phyloP scores from a whole-genome alignment of 2,888 invertebrate species.

The Oxystoma pomonae region DNA sequence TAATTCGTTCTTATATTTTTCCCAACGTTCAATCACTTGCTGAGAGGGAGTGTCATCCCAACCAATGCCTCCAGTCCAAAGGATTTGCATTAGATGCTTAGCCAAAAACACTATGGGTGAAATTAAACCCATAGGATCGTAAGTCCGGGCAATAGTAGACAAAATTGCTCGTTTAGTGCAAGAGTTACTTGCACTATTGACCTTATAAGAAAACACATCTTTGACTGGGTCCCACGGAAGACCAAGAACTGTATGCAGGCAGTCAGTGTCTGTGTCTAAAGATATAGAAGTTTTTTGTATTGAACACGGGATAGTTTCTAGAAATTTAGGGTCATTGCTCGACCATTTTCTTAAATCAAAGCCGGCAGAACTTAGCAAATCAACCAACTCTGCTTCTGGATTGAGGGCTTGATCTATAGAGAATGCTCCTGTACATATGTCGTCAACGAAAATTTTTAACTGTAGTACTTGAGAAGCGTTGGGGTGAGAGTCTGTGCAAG shows the following conservation, averaged over 20 bases:
- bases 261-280: neutral
- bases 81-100: constrained; percentile 29
- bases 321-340: too few species aligned
- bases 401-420: constrained; percentile 7
- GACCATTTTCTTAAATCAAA: constrained; percentile 14
- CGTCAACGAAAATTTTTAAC: constrained; percentile 10
- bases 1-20: too few species aligned
- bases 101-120: constrained; percentile 23
- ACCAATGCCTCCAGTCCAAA: constrained; percentile 19
- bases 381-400: neutral
- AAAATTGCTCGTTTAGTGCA: constrained; percentile 31
- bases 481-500: constrained; percentile 6
- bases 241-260: constrained; percentile 19
- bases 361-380: too few species aligned
- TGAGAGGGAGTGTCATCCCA: constrained; percentile 20
- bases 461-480: constrained; percentile 8
- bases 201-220: constrained; percentile 18
- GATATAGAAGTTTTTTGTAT: neutral
- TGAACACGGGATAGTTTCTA: too few species aligned
- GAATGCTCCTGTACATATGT: constrained; percentile 9
- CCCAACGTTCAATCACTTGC: constrained; percentile 13
- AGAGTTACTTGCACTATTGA: neutral
- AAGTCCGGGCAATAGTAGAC: constrained; percentile 25
- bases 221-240: constrained; percentile 17
- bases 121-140: constrained; percentile 29